phyloP scores from a whole-genome alignment of 2,888 invertebrate species.

The Amorpha juglandis region DNA sequence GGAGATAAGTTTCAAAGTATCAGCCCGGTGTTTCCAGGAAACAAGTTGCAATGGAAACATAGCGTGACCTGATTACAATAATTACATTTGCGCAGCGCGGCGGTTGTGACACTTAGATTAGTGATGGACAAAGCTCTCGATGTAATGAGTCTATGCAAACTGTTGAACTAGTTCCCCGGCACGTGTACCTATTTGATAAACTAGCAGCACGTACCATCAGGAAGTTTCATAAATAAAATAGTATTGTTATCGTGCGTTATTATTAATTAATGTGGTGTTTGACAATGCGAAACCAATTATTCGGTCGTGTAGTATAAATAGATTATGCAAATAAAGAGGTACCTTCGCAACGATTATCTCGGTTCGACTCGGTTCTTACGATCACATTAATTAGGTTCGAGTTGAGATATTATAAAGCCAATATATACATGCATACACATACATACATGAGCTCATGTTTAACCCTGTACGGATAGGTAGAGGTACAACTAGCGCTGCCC shows the following conservation, averaged over 20 bases:
- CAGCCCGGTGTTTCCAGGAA: conserved; percentile 54
- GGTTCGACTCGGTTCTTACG: not conserved
- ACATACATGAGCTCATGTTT: not conserved
- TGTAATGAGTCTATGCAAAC: conserved; percentile 57
- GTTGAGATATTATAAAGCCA: not conserved
- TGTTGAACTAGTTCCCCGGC: conserved; percentile 58
- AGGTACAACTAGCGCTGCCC: too few relatives aligned
- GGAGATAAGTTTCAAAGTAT: conserved; percentile 51
- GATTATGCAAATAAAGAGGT: conserved; percentile 4
- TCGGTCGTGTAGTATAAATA: conserved; percentile 29
- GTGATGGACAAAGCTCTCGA: conserved; percentile 50
- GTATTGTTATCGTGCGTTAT: conserved; percentile 43
- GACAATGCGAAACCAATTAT: conserved; percentile 54
- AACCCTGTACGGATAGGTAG: not conserved
- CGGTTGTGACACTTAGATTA: conserved; percentile 49
- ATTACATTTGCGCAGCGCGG: conserved; percentile 47
- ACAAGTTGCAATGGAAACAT: conserved; percentile 54
- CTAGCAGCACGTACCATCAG: conserved; percentile 44
- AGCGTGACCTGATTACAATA: conserved; percentile 49
- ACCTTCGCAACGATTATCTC: conserved; percentile 1
- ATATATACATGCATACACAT: not conserved
- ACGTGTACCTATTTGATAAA: conserved; percentile 66
- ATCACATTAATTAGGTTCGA: not conserved
- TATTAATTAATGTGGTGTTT: conserved; percentile 42
- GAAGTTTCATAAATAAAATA: conserved; percentile 35